These are phyloP conservation scores for Nomada fabriciana DNA, from an alignment of 2,888 invertebrate genomes.

Conservation along the genomic window DNA sequence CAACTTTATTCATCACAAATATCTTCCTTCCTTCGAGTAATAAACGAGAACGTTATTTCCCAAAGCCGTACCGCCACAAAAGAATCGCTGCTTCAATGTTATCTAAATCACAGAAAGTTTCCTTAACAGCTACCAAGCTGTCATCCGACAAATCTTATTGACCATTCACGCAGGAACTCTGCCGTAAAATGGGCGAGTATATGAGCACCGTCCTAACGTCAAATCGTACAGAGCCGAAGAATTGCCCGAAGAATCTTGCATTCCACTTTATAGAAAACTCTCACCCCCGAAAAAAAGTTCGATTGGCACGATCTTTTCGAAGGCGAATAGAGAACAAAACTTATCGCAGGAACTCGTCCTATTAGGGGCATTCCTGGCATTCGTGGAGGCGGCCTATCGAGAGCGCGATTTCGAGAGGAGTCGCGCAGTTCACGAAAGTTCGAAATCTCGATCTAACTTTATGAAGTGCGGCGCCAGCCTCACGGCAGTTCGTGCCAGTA, in stretches of 20 bases:
- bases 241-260: background rate
- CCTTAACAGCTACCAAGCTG: background rate
- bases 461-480: constrained; percentile 69
- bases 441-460: constrained; percentile 76
- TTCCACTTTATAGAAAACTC: background rate
- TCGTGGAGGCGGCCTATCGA: constrained; percentile 61
- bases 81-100: no score
- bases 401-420: constrained; percentile 53
- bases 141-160: background rate
- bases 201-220: background rate
- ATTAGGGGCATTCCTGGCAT: constrained; percentile 64
- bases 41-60: no score
- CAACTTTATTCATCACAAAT: no score
- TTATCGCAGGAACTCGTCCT: constrained; percentile 43
- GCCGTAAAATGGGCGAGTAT: background rate
- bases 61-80: no score
- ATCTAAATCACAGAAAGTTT: background rate
- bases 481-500: constrained; percentile 61
- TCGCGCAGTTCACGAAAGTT: constrained; percentile 65
- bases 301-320: constrained; percentile 50
- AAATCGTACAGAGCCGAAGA: background rate
- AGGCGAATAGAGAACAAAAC: constrained; percentile 32
- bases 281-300: constrained; percentile 38
- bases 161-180: background rate
- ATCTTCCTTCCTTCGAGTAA: no score